Evolutionary conservation across 1,140 invertebrate species (phyloP), one percentile per base, ranked within the genome.

Genomic region (Hyles vespertilio): DNA sequence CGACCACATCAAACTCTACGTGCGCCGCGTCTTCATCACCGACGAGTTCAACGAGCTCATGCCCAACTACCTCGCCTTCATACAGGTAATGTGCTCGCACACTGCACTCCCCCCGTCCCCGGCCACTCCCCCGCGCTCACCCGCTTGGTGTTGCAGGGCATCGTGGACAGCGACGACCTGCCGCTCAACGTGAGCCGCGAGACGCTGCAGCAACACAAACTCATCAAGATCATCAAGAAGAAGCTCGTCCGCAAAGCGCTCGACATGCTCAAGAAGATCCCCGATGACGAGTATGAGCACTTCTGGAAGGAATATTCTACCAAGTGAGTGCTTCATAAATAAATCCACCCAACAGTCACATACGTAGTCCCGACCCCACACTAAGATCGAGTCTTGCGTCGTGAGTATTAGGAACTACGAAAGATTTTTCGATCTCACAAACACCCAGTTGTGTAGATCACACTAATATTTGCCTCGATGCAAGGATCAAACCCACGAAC

Each of bases 301-400:
- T 99, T 99, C 92, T 99, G 98, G 98, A 98, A 99, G 79, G 98
- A 99, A 88, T 99, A 98, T 89, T 98, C 97, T 47, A 99, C 98
- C 50, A 99, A 99, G 93, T 95, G 81, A 91, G 92, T 91, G 4
- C 7, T 22, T 22, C 22, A 22, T 22, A 22, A 22, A 22, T 22
- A 22, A 22, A 22, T 22, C 22, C 22, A 22, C 22, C 22, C 22
- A 22, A 22, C 22, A 22, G 22, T 22, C 22, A 22, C 22, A 22
- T 22, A 22, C 22, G 22, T 22, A 22, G 22, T 22, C 22, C 22
- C 22, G 22, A 22, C 22, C 22, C 22, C 22, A 22, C 22, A 22
- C 22, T 22, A 22, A 22, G 22, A 22, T 22, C 22, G 22, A 22
- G 22, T 22, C 22, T 22, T 22, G 22, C 22, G 22, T 22, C 22